Percentiles rank a stretch among this genome's conserved stretches.
phyloP scores from a whole-genome alignment of 2,888 invertebrate species.

The Opisthograptis luteolata region DNA sequence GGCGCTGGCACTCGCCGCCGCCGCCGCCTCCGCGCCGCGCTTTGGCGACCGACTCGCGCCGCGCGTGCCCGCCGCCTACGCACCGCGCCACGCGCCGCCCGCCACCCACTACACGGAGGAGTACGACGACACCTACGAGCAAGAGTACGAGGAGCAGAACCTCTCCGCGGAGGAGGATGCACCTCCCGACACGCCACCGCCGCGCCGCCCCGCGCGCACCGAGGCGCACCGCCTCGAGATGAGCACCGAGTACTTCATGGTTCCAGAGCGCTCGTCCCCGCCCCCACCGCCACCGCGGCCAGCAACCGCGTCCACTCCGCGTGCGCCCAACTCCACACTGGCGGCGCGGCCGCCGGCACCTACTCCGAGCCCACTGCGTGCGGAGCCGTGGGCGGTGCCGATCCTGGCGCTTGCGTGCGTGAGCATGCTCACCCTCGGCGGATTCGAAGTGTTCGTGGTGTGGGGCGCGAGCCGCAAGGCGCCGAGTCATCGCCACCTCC shows the following conservation, averaged over 20 bases:
- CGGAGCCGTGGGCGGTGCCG: constrained; percentile 96
- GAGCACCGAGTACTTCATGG: constrained; percentile 93
- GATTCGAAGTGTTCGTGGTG: constrained; percentile 95
- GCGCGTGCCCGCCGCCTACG: constrained; percentile 71
- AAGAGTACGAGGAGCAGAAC: constrained; percentile 63
- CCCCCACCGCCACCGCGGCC: constrained; percentile 62
- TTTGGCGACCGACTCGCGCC: constrained; percentile 74
- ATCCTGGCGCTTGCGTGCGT: constrained; percentile 92
- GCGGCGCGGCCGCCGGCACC: constrained; percentile 47
- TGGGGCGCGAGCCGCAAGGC: constrained; percentile 91
- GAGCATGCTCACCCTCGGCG: constrained; percentile 92
- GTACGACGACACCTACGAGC: constrained; percentile 66
- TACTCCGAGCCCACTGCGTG: constrained; percentile 79
- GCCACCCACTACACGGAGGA: constrained; percentile 56
- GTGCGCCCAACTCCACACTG: constrained; percentile 55
- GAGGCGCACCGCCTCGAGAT: constrained; percentile 87
- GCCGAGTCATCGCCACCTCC: constrained; percentile 92
- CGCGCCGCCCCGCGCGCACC: constrained; percentile 69
- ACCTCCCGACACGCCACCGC: constrained; percentile 54
- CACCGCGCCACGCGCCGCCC: constrained; percentile 64
- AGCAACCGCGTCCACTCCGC: constrained; percentile 51
- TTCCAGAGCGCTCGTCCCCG: constrained; percentile 83
- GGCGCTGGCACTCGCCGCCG: constrained; percentile 59
- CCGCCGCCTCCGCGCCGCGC: constrained; percentile 57
- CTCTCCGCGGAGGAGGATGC: constrained; percentile 53